Conservation (phyloP, 1,140 invertebrate genomes). For the Camponotus pennsylvanicus region DNA sequence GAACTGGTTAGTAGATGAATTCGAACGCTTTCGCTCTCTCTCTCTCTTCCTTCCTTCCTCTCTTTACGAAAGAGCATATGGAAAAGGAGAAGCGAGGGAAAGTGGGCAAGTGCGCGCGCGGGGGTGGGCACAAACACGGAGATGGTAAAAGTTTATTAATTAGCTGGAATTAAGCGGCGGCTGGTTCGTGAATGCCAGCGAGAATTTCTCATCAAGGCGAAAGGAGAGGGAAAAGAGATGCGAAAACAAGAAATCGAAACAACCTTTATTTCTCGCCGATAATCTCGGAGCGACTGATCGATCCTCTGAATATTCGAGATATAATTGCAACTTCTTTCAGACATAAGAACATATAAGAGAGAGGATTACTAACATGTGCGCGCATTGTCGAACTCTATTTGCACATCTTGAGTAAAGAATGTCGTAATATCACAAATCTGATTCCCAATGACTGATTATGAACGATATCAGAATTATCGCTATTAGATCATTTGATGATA, state of each 20-base stretch:
- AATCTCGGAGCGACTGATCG: constrained; percentile 47
- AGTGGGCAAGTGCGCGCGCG: constrained; percentile 43
- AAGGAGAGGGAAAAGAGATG: constrained; percentile 22
- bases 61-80: constrained; percentile 28
- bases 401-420: not conserved
- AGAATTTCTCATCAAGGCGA: constrained; percentile 51
- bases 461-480: not conserved
- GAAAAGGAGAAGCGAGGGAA: constrained; percentile 11
- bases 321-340: constrained; percentile 49
- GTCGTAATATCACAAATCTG: not conserved
- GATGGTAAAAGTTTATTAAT: constrained; percentile 85
- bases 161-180: constrained; percentile 82
- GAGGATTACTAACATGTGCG: not conserved
- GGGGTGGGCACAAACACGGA: constrained; percentile 76
- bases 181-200: constrained; percentile 58
- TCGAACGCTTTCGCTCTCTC: constrained; percentile 71
- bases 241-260: constrained; percentile 43
- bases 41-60: not conserved
- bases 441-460: not conserved
- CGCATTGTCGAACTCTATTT: not conserved
- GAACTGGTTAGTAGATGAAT: constrained; percentile 81
- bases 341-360: not conserved
- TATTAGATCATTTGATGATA: no score
- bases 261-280: constrained; percentile 54
- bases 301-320: constrained; percentile 38